Base-by-base conservation (phyloP, 2,888 invertebrate species). In the Dendrolimus houi region DNA sequence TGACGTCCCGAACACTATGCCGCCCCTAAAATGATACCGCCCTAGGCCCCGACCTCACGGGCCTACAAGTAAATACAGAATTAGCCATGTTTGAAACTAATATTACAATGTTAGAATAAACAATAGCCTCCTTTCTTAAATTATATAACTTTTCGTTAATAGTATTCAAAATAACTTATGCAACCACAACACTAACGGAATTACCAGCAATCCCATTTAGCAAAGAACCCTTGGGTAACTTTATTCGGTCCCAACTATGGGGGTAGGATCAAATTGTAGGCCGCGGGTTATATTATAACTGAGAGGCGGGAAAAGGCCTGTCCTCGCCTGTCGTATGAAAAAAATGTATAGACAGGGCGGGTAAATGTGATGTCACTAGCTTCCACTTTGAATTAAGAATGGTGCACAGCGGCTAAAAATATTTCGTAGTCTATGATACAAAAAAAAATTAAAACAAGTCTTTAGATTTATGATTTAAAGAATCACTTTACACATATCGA, bases 131-230 rank as follows among this genome's bases (percentile, higher is more conserved):
- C 17, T 29, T 29, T 29, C 29, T 29, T 29, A 29, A 29, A 29
- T 29, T 29, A 29, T 29, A 6, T 29, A 6, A 29, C 29, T 29
- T 29, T 29, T 29, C 29, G 29, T 29, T 29, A 29, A 29, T 29
- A 29, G 6, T 29, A 29, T 29, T 29, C 29, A 29, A 29, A 29
- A 29, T 29, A 12, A 17, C 12, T 54, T 8, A 47, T 12, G 12
- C 9, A 7, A 47, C 47, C 47, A 9, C 12, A 47, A 47, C 10
- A 47, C 47, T 85, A 87, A 87, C 82, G 75, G 79, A 82, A 83
- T 89, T 87, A 87, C 80, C 79, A 75, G 75, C 81, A 85, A 87
- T 84, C 79, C 81, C 79, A 85, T 87, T 87, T 84, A 74, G 75
- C 71, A 73, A 73, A 72, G 77, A 80, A 76, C 83, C 83, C 83